Evolutionary conservation across 2,888 invertebrate species (phyloP), one percentile per base, ranked within the genome.

Genomic region (Lomographa bimaculata): DNA sequence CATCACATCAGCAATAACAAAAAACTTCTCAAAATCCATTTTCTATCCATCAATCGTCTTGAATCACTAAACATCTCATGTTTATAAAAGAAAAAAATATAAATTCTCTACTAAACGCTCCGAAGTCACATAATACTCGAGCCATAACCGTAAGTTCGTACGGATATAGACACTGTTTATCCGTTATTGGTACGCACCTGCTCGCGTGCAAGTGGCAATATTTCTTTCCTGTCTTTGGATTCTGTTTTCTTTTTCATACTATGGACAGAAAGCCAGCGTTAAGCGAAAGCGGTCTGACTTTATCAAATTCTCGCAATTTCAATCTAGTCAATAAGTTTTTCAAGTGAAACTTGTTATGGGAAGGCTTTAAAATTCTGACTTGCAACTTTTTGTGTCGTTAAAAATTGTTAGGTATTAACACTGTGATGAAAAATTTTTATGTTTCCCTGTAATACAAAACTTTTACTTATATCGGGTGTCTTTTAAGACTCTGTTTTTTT

Each of bases 111-210:
- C 49, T 50, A 52, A 57, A 44, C 46, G 48, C 37, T 37, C 38
- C 16, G 30, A 40, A 41, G 33, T 26, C 50, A 41, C 53, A 45
- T 40, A 30, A 40, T 41, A 23, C 27, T 19, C 21, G 27, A 6
- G 42, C 40, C 33, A 45, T 42, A 49, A 49, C 40, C 45, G 28
- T 51, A 47, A 49, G 45, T 49, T 35, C 29, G 40, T 39, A 47
- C 45, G 41, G 47, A 54, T 54, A 54, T 50, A 54, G 47, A 54
- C 46, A 32, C 28, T 34, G 46, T 49, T 51, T 46, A 75, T 73
- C 73, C 75, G 70, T 61, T 57, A 59, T 72, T 64, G 68, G 60
- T 47, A 60, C 60, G 62, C 82, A 82, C 81, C 81, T 81, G 83
- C 75, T 74, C 50, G 62, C 54, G 50, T 58, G 58, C 69, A 55